Conservation (phyloP, 92 coral and sea anemone genomes). For the Umimayanthus chanpuru region DNA sequence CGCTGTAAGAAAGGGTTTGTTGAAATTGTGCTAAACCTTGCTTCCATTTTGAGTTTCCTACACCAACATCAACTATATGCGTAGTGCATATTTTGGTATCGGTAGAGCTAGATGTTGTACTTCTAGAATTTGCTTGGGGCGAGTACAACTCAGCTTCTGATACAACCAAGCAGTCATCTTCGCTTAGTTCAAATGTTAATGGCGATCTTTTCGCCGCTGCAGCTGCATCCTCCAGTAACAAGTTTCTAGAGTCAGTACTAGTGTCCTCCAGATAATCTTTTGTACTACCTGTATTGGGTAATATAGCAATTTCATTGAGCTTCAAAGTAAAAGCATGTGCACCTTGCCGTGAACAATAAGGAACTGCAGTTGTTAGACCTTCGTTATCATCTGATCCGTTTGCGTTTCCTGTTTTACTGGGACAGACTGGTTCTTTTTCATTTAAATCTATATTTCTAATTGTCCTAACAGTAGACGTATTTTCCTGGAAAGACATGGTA, state of each 20-base stretch:
- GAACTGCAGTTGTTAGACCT: neutral
- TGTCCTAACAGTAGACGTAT: neutral
- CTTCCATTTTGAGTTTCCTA: too few relatives aligned
- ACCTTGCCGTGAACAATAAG: neutral
- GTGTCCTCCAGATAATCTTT: neutral
- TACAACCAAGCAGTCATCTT: neutral
- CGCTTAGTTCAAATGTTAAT: neutral
- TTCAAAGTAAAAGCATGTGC: neutral
- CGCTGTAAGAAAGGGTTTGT: neutral
- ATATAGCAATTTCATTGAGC: neutral
- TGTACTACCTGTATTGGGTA: neutral
- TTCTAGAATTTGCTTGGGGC: neutral
- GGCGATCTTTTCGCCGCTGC: neutral
- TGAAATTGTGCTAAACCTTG: neutral
- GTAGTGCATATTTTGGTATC: neutral
- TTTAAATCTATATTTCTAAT: neutral
- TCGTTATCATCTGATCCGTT: neutral
- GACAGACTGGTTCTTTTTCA: neutral
- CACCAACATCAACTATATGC: neutral
- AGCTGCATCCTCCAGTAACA: neutral
- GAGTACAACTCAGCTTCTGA: neutral
- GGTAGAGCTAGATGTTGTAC: neutral
- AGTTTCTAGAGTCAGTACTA: neutral
- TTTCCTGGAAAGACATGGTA: neutral
- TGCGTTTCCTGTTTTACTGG: neutral